Conservation (phyloP, 2,888 invertebrate species). For the Megaustenia siamemsis region DNA sequence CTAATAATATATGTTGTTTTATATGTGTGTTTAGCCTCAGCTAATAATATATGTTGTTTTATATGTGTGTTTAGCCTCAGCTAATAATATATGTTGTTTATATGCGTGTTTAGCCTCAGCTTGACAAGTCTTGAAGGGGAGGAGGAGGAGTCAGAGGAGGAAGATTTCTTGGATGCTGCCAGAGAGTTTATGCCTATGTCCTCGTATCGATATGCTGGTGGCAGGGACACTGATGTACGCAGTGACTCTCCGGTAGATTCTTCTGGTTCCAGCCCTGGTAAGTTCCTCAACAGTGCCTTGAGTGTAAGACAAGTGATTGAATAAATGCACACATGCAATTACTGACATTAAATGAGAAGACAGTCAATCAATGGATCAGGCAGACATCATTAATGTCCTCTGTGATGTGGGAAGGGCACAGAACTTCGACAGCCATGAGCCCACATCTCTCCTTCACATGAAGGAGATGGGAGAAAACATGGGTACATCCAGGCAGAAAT, state of each 20-base stretch:
- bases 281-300: not conserved
- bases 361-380: no score
- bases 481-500: no score
- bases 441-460: no score
- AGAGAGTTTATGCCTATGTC: conserved; percentile 13
- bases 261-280: conserved; percentile 57
- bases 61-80: not conserved
- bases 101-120: conserved; percentile 65
- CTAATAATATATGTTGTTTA: not conserved
- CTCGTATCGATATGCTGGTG: not conserved
- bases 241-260: conserved; percentile 59
- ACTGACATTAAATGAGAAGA: no score
- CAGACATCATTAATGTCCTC: no score
- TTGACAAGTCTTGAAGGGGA: conserved; percentile 70
- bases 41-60: not conserved
- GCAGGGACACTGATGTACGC: conserved; percentile 54
- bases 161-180: conserved; percentile 61
- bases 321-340: no score
- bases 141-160: conserved; percentile 68
- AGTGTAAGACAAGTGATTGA: no score
- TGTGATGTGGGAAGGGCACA: no score
- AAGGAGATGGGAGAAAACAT: no score
- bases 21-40: no score
- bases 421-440: no score
- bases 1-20: no score